Conservation (phyloP, 2,888 invertebrate genomes). For the Fissipunctia ypsillon region DNA sequence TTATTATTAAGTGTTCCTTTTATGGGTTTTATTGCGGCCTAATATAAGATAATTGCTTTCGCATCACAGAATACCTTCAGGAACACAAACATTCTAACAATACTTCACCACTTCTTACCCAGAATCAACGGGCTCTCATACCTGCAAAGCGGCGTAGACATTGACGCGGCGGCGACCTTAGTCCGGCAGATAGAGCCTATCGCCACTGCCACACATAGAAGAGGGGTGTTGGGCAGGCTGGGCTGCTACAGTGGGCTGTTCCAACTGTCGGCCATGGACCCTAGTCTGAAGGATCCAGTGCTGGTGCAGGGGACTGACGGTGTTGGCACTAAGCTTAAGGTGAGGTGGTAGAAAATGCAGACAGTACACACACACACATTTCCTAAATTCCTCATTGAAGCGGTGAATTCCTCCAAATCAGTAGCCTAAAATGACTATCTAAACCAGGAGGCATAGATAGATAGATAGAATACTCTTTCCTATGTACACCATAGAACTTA, state of each 20-base stretch:
- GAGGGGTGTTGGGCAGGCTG: slow-evolving; percentile 95
- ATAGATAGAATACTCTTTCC: no score
- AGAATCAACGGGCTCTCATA: slow-evolving; percentile 94
- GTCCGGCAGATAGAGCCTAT: slow-evolving; percentile 95
- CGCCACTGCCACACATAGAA: slow-evolving; percentile 94
- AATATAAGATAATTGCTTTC: not conserved
- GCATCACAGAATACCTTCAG: not conserved
- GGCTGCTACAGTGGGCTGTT: slow-evolving; percentile 99
- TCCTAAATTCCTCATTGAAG: not conserved
- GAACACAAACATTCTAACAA: not conserved
- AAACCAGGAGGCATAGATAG: not conserved
- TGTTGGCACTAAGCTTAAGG: slow-evolving; percentile 98
- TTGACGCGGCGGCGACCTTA: slow-evolving; percentile 96
- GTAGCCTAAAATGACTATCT: not conserved
- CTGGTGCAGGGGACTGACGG: slow-evolving; percentile 98
- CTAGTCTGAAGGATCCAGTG: slow-evolving; percentile 93
- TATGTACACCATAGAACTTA: no score
- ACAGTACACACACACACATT: not conserved
- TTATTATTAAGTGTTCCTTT: not conserved
- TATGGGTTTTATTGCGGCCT: not conserved
- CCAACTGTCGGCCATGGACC: slow-evolving; percentile 93
- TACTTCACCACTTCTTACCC: slow-evolving; percentile 29
- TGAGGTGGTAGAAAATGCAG: slow-evolving; percentile 74
- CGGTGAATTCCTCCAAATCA: not conserved
- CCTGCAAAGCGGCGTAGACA: slow-evolving; percentile 97